A percentile compares a stretch with the other conserved stretches of the same genome.
Evolutionary conservation across 1,140 invertebrate genomes (phyloP).

Genomic region (Brevipalpus yothersi): DNA sequence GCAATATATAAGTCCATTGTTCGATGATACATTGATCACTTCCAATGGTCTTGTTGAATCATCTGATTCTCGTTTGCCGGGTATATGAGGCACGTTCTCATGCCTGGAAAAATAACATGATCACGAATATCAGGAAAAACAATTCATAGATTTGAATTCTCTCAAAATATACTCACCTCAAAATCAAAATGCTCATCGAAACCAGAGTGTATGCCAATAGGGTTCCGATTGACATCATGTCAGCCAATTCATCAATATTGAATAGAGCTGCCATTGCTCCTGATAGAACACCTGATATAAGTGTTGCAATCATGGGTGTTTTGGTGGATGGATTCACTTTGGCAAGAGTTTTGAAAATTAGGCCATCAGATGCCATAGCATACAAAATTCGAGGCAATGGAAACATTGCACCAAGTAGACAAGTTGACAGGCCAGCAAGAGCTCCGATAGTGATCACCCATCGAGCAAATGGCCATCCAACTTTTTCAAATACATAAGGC

Average conservation of each 20-base stretch:
- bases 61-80: too few relatives aligned
- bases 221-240: constrained; percentile 88
- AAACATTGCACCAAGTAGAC: constrained; percentile 82
- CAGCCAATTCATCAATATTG: constrained; percentile 56
- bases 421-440: constrained; percentile 40
- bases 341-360: constrained; percentile 44
- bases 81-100: too few relatives aligned
- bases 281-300: constrained; percentile 48
- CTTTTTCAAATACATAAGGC: constrained; percentile 40
- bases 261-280: constrained; percentile 59
- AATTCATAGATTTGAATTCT: too few relatives aligned
- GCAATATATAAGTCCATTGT: too few relatives aligned
- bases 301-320: constrained; percentile 55
- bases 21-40: too few relatives aligned
- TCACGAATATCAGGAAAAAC: too few relatives aligned
- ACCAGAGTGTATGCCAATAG: constrained; percentile 70
- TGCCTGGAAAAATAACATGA: too few relatives aligned
- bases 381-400: constrained; percentile 82
- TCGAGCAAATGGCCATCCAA: constrained; percentile 40
- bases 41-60: too few relatives aligned
- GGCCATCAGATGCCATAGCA: constrained; percentile 75
- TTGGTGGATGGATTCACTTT: constrained; percentile 30
- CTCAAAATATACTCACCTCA: constrained; percentile 17
- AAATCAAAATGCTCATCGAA: constrained; percentile 62
- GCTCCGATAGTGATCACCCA: constrained; percentile 53